A percentile compares a stretch with the other conserved stretches of the same genome.
These are phyloP conservation scores for Chionodraco myersi DNA, from an alignment of 2,113 vertebrate genomes.

Conservation along the genomic window DNA sequence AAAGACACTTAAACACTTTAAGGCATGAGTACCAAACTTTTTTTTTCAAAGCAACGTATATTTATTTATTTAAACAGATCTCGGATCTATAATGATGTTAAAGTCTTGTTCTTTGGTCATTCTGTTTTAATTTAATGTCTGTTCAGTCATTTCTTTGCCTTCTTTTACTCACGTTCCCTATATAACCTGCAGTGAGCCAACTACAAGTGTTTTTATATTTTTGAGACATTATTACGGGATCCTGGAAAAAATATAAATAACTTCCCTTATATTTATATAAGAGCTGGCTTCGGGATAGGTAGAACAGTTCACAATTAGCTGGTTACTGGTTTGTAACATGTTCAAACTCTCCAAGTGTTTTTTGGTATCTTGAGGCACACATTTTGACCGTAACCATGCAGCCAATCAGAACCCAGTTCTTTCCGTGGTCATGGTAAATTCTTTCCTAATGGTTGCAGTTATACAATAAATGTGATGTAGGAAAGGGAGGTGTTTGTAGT, in stretches of 20 bases:
- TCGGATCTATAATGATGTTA: neutral
- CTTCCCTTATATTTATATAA: neutral
- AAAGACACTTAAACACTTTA: no score
- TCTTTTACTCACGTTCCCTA: no score
- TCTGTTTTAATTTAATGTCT: neutral
- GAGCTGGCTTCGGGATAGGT: neutral
- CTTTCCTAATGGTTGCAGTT: conserved; percentile 40
- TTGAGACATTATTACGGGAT: no score
- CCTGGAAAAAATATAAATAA: no score
- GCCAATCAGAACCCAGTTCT: conserved; percentile 8
- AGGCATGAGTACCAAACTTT: neutral
- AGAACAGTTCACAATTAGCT: neutral
- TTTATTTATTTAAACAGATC: neutral
- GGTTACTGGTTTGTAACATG: neutral
- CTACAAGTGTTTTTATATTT: no score
- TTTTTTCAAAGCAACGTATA: neutral
- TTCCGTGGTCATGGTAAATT: conserved; percentile 1
- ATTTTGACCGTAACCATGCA: neutral
- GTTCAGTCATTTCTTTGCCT: no score
- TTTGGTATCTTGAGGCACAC: neutral
- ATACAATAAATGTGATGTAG: conserved; percentile 29
- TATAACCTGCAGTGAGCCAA: no score
- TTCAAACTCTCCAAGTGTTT: neutral
- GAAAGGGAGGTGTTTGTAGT: conserved; percentile 41
- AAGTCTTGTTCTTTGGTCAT: neutral